These are phyloP conservation scores for Elephantulus edwardii DNA, from an alignment of 2,113 vertebrate species.

Conservation along the genomic window DNA sequence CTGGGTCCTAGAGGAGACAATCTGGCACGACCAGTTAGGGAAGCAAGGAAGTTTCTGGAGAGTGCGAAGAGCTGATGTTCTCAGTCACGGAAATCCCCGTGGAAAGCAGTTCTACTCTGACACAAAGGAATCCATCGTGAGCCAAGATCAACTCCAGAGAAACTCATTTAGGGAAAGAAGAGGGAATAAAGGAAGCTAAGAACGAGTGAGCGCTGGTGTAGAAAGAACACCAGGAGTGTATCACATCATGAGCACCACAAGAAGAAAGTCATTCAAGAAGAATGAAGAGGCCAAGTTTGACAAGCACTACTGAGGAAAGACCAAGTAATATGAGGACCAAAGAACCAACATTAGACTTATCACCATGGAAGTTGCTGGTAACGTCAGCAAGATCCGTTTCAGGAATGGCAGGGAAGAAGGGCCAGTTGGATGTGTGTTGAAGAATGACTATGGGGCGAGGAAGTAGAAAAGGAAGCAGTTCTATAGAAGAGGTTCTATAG, in stretches of 20 bases:
- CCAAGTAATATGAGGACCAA: neutral
- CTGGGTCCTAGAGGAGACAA: neutral
- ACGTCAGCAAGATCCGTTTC: neutral
- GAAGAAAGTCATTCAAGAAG: neutral
- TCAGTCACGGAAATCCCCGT: neutral
- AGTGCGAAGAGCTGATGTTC: neutral
- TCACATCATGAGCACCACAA: neutral
- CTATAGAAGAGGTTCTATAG: neutral
- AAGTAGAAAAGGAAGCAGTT: neutral
- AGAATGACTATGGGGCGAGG: neutral
- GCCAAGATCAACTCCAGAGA: neutral
- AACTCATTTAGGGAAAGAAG: neutral
- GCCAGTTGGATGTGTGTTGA: rapidly evolving
- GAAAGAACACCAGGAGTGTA: neutral
- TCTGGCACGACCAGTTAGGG: neutral
- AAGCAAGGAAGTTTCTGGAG: neutral
- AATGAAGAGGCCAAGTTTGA: neutral
- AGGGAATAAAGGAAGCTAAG: neutral
- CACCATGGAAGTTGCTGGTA: neutral
- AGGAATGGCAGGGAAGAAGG: neutral
- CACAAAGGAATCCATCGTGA: neutral
- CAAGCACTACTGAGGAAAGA: conserved; percentile 1
- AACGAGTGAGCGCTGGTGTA: neutral
- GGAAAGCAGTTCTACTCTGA: neutral
- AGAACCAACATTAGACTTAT: neutral